Base-by-base conservation (phyloP, 1,140 invertebrate genomes). In the Eubasilissa regina region DNA sequence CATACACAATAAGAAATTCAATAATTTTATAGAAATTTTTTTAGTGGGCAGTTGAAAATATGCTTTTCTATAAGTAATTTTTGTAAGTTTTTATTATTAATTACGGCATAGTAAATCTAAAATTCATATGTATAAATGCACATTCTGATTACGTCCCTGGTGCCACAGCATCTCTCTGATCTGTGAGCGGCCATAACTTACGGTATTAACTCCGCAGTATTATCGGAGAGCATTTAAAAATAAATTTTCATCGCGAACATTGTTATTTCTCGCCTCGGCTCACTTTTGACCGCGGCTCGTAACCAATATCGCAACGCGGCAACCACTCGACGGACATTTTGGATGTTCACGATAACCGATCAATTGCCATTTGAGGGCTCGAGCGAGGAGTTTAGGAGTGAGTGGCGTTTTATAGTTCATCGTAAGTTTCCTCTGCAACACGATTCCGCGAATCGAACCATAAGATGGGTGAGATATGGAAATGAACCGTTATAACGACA, bases 231-330 rank as follows among this genome's bases (percentile, higher is more conserved):
- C 53, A 74, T 74, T 74, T 74, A 74, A 74, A 74, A 74, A 74
- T 74, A 74, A 74, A 74, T 74, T 74, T 74, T 74, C 70, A 74
- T 55, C 53, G 53, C 70, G 17, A 74, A 56, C 70, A 74, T 74
- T 74, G 70, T 74, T 74, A 56, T 56, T 13, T 15, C 56, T 35
- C 13, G 60, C 43, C 19, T 64, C 7, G 21, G 11, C 19, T 13
- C 45, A 21, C 66, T 70, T 68, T 68, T 47, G 64, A 68, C 60
- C 17, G 25, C 60, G 25, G 60, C 19, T 64, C n/a, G 43, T 25
- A 64, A 64, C 43, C 6, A 35, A 64, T n/a, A 64, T n/a, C 43
- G 43, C n/a, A 64, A 19, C 60, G 21, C 21, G 11, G 25, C 25
- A 64, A 64, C 6, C 35, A 44, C 60, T 25, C 43, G 13, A n/a